Conservation (phyloP, 2,888 invertebrate genomes). For the Liopterus haemorrhoidalis region DNA sequence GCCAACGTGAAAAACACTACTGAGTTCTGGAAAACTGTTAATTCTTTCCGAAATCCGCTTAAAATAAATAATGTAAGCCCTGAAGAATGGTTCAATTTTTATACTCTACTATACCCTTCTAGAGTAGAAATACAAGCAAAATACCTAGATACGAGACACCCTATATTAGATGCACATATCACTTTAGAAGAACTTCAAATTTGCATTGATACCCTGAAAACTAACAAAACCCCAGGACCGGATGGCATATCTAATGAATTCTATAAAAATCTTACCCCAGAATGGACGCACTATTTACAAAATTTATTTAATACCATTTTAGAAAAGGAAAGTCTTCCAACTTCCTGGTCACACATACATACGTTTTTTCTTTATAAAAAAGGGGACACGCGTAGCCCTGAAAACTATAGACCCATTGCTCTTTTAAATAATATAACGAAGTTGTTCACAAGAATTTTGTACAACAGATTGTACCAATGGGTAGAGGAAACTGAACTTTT, state of each 20-base stretch:
- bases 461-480: not conserved
- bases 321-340: not conserved
- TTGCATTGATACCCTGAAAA: not conserved
- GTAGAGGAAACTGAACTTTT: not conserved
- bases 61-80: too few species aligned
- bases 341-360: not conserved
- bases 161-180: not conserved
- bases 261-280: conserved; percentile 3
- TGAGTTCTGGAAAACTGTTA: too few species aligned
- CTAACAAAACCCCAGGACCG: not conserved
- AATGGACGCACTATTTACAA: not conserved
- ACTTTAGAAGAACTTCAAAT: conserved; percentile 1
- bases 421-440: conserved; percentile 3
- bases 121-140: too few species aligned
- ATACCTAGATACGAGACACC: too few species aligned
- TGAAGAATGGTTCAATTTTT: too few species aligned
- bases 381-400: not conserved
- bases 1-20: too few species aligned
- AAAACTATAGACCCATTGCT: not conserved
- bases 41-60: too few species aligned
- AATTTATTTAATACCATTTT: conserved; percentile 4
- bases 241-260: not conserved
- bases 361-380: conserved; percentile 3
- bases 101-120: too few species aligned
- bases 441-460: conserved; percentile 4